Evolutionary conservation across 2,113 vertebrate species (phyloP), one percentile per base, ranked within the genome.

Genomic region (Gobius niger): DNA sequence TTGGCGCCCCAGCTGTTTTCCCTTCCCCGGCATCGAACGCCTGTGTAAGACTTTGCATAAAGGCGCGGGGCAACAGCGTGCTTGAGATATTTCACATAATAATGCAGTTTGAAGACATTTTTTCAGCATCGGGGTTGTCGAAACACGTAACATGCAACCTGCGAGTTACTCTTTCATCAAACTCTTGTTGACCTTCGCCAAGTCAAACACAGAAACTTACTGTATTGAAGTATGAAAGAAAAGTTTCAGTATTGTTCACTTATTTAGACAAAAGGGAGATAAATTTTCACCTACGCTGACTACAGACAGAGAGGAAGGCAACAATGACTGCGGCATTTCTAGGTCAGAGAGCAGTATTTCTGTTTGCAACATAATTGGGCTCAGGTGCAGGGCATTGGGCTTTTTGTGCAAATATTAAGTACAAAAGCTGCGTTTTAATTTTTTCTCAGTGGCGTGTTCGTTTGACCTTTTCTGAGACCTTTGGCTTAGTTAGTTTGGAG

Each of bases 1-100:
- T 65, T 66, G 59, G 41, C 11, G 16, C 41, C 41, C 72, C 78
- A 68, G 49, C 70, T 65, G 63, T 71, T 73, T 57, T 82, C 64
- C 44, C 60, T 67, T 74, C 13, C 16, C 73, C 62, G 40, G 73
- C 78, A 76, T 13, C 14, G 69, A 73, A 62, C 51, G 63, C 51
- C 77, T 24, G 47, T 62, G 54, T 67, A 50, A 68, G 24, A 60
- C 40, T 74, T 51, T 68, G 65, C 53, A 75, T 63, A 60, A 24
- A 71, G 63, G 19, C 42, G 57, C 24, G 42, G 57, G 15, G 41
- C 57, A 60, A 42, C n/a, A 60, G 40, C 44, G 40, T 60, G 16
- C 14, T 16, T 46, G 10, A 41, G 9, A 78, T 41, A 50, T 62
- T 66, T 7, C 14, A 42, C 13, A 7, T 44, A 9, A 44, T 60